phyloP scores from a whole-genome alignment of 2,888 invertebrate genomes.

The Octodonta nipae region DNA sequence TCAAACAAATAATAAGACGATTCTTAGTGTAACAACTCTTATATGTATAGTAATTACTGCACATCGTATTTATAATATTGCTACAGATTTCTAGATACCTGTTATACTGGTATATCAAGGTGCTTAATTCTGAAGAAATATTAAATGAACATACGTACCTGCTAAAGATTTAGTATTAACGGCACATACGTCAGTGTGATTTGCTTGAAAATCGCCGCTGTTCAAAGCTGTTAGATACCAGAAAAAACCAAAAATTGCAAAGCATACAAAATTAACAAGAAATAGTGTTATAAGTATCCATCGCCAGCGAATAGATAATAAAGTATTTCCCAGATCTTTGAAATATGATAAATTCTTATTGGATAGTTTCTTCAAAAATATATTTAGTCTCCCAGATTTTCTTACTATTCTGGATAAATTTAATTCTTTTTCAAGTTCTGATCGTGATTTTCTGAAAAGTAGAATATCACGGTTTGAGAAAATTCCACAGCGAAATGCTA shows the following conservation, averaged over 20 bases:
- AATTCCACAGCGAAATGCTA: too few species aligned
- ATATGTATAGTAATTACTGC: too few species aligned
- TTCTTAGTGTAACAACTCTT: too few species aligned
- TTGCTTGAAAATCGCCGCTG: slow-evolving; percentile 22
- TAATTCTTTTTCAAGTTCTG: slow-evolving; percentile 13
- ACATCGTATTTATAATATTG: too few species aligned
- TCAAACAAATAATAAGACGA: too few species aligned
- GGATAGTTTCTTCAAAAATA: slow-evolving; percentile 18
- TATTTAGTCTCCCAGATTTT: slow-evolving; percentile 23
- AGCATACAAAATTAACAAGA: slow-evolving; percentile 23
- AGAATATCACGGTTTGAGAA: too few species aligned
- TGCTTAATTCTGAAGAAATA: too few species aligned
- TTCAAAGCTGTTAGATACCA: slow-evolving; percentile 21
- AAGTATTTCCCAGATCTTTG: slow-evolving; percentile 46
- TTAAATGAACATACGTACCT: too few species aligned
- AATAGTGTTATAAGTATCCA: slow-evolving; percentile 43
- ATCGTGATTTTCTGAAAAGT: slow-evolving; percentile 14
- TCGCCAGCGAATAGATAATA: slow-evolving; percentile 63
- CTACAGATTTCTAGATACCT: too few species aligned
- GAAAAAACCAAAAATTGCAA: slow-evolving; percentile 19
- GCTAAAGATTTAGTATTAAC: slow-evolving; percentile 23
- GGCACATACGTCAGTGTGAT: slow-evolving; percentile 18
- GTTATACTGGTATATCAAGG: too few species aligned
- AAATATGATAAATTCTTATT: slow-evolving; percentile 24
- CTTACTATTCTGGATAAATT: slow-evolving; percentile 19